A percentile compares a stretch with the other conserved stretches of the same genome.
Conservation (phyloP, 2,888 invertebrate genomes). For the Danaus chrysippus region DNA sequence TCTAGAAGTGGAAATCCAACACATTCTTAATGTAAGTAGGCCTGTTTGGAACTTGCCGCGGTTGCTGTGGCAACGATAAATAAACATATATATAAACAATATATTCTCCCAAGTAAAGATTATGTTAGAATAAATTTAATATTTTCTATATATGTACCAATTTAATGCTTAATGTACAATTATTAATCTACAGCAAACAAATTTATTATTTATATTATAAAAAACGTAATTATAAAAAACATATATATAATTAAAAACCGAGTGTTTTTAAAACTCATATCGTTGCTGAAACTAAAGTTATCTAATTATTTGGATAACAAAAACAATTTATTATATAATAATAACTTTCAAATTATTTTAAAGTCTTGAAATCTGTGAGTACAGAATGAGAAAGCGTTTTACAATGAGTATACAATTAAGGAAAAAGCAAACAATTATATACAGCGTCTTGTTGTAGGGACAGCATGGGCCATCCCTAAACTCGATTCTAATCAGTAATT, state of each 20-base stretch:
- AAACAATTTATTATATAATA: too few relatives aligned
- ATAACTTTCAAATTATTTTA: too few relatives aligned
- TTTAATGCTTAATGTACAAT: too few relatives aligned
- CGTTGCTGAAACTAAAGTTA: too few relatives aligned
- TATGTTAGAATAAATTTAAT: too few relatives aligned
- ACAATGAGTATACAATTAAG: conserved; percentile 10
- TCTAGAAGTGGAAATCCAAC: background rate
- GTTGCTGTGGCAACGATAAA: conserved; percentile 16
- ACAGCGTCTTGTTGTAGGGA: conserved; percentile 51
- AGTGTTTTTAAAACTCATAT: too few relatives aligned
- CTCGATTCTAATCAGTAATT: conserved; percentile 75
- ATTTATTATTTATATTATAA: background rate
- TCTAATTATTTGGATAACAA: too few relatives aligned
- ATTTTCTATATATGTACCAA: too few relatives aligned
- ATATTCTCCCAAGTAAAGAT: too few relatives aligned
- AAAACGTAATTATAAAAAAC: background rate
- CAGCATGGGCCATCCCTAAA: conserved; percentile 65
- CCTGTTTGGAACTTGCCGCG: conserved; percentile 41
- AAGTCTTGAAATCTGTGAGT: too few relatives aligned
- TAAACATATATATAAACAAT: too few relatives aligned
- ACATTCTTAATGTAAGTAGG: conserved; percentile 33
- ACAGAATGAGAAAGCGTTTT: background rate
- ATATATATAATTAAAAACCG: background rate
- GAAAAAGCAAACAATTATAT: conserved; percentile 55
- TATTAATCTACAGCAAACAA: background rate